Evolutionary conservation across 2,888 invertebrate species (phyloP).

Genomic region (Cheilosia urbana): DNA sequence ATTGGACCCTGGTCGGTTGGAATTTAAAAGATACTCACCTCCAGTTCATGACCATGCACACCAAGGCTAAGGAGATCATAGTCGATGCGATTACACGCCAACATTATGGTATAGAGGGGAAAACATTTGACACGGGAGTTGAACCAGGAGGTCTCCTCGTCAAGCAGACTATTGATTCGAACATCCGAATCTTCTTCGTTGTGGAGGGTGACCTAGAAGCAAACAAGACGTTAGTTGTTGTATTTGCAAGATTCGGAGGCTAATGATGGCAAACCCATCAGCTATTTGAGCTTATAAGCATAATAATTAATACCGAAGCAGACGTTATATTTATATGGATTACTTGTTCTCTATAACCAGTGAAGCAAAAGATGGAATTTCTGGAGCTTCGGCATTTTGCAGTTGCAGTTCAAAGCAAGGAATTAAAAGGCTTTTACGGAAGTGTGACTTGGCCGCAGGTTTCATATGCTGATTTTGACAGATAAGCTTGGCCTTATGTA

Average conservation of each 20-base stretch:
- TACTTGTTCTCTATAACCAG: no score
- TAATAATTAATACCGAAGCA: no score
- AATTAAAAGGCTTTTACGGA: no score
- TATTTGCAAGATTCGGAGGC: background rate
- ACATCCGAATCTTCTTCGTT: constrained; percentile 84
- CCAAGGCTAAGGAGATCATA: constrained; percentile 89
- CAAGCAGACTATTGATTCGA: constrained; percentile 85
- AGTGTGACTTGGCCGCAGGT: no score
- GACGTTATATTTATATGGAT: no score
- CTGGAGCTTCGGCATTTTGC: no score
- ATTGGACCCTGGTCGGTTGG: background rate
- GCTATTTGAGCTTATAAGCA: no score
- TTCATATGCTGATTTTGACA: no score
- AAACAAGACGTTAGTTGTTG: background rate
- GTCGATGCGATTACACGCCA: constrained; percentile 89
- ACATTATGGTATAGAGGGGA: constrained; percentile 91
- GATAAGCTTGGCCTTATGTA: no score
- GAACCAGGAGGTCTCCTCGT: constrained; percentile 86
- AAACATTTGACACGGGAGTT: constrained; percentile 92
- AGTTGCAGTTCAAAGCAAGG: no score
- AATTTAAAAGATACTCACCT: constrained; percentile 78
- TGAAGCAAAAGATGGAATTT: no score
- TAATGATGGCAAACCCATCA: no score
- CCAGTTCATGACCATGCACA: constrained; percentile 83
- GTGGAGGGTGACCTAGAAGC: constrained; percentile 84